phyloP scores from a whole-genome alignment of 2,888 invertebrate genomes.

The Sinodicranocentrus sp. region DNA sequence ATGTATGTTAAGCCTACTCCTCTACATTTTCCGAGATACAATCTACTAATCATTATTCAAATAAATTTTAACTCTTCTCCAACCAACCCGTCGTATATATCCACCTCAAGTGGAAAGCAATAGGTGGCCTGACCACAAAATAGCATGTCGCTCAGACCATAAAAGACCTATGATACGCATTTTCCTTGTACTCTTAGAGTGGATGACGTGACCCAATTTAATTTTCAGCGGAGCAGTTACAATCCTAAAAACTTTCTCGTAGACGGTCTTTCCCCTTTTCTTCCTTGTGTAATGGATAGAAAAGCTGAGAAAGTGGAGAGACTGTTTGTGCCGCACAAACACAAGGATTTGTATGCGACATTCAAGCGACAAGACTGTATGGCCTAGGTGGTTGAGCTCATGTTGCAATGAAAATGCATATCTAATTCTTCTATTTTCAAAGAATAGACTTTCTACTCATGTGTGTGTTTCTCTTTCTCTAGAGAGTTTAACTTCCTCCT shows the following conservation, averaged over 20 bases:
- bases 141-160: not conserved
- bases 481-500: constrained; percentile 26
- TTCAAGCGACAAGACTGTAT: too few species aligned
- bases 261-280: not conserved
- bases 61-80: not conserved
- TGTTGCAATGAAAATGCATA: not conserved
- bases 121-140: too few species aligned
- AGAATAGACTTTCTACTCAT: not conserved
- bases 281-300: not conserved
- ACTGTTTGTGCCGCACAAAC: too few species aligned
- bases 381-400: too few species aligned
- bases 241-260: not conserved
- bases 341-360: too few species aligned
- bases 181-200: not conserved
- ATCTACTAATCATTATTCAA: constrained; percentile 21
- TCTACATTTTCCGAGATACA: not conserved
- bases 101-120: too few species aligned
- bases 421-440: not conserved
- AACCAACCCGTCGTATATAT: not conserved
- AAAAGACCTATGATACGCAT: not conserved
- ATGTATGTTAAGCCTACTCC: not conserved
- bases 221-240: constrained; percentile 25
- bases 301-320: too few species aligned
- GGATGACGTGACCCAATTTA: constrained; percentile 56
- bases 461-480: constrained; percentile 9